Percentiles rank a stretch among this genome's conserved stretches.
phyloP scores from a whole-genome alignment of 2,797 vertebrate species.

The Synanceia verrucosa region DNA sequence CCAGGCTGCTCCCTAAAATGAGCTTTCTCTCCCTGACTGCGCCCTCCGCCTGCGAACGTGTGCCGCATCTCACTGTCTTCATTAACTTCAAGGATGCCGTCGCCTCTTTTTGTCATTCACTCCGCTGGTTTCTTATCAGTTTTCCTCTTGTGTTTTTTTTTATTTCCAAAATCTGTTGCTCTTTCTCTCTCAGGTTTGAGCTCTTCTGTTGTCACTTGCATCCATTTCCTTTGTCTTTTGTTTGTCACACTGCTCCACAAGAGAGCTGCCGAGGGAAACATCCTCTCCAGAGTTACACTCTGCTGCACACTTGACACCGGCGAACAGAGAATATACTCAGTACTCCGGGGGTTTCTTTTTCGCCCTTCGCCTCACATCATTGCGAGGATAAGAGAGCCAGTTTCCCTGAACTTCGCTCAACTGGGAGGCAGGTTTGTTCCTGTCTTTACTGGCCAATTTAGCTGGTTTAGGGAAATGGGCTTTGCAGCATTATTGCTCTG shows the following conservation, averaged over 20 bases:
- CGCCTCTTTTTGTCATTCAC: conserved; percentile 48
- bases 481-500: conserved; percentile 3
- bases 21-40: conserved; percentile 62
- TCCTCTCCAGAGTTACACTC: conserved; percentile 57
- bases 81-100: conserved; percentile 62
- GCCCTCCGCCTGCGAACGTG: conserved; percentile 54
- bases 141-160: conserved; percentile 19
- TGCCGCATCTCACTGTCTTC: conserved; percentile 58
- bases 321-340: conserved; percentile 48
- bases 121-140: conserved; percentile 37
- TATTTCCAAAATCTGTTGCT: conserved; percentile 23
- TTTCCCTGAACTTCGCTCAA: conserved; percentile 40
- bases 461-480: conserved; percentile 18
- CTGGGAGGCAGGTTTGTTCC: conserved; percentile 12
- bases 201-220: conserved; percentile 40
- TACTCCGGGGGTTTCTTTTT: conserved; percentile 27
- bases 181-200: conserved; percentile 35
- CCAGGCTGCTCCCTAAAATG: conserved; percentile 70
- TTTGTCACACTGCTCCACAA: conserved; percentile 53
- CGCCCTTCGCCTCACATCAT: conserved; percentile 23
- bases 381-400: conserved; percentile 34
- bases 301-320: conserved; percentile 56
- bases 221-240: conserved; percentile 62
- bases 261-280: conserved; percentile 52
- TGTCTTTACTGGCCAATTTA: conserved; percentile 1